phyloP scores from a whole-genome alignment of 1,140 invertebrate genomes.

The Zaprionus nigranus region DNA sequence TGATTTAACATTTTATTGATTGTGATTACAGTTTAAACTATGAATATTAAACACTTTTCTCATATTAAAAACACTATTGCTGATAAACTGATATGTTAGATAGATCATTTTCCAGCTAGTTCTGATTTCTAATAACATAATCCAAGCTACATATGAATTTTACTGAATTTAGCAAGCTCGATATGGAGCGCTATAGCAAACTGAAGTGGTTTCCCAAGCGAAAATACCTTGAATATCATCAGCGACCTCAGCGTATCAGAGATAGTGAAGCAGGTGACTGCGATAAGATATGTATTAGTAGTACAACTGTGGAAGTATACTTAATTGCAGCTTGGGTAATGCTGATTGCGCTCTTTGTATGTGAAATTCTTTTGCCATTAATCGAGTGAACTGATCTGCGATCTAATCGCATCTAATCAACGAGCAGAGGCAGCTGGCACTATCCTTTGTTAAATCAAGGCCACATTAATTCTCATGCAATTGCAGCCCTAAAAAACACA shows the following conservation, averaged over 20 bases:
- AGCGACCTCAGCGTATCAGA: neutral
- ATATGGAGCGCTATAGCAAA: neutral
- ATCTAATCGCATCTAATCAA: conserved; percentile 27
- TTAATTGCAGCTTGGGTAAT: neutral
- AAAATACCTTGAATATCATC: neutral
- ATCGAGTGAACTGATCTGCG: conserved; percentile 3
- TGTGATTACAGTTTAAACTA: neutral
- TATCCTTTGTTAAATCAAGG: conserved; percentile 50
- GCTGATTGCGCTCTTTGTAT: neutral
- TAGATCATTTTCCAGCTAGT: neutral
- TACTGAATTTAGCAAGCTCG: neutral
- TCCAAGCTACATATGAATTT: neutral
- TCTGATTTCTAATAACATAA: neutral
- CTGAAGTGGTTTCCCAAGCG: conserved; percentile 1
- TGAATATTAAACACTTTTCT: neutral
- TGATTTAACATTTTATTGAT: too few species aligned
- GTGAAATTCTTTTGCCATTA: neutral
- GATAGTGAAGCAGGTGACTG: conserved; percentile 1
- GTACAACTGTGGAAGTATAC: neutral
- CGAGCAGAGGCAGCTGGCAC: conserved; percentile 32
- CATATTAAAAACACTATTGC: neutral
- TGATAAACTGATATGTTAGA: neutral
- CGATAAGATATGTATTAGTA: conserved; percentile 1
- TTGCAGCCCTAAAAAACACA: conserved; percentile 35
- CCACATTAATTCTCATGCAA: conserved; percentile 49